Percentiles rank a stretch among this genome's conserved stretches.
Evolutionary conservation across 2,113 vertebrate species (phyloP).

Genomic region (Columba janthina): DNA sequence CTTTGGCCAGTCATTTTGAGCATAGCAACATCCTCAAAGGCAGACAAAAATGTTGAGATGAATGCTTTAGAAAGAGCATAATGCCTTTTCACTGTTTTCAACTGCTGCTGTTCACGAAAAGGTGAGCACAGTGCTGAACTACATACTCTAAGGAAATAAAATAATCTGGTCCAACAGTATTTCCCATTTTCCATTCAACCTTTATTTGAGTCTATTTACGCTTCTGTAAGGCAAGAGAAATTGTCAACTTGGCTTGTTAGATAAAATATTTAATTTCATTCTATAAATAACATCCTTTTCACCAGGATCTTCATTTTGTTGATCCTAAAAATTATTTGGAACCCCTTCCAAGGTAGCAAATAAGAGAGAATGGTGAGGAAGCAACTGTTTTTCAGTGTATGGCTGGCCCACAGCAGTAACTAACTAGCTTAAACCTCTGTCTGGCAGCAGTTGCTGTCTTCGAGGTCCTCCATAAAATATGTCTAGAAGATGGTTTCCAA

Average conservation of each 20-base stretch:
- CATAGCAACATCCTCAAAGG: background rate
- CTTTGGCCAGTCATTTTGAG: background rate
- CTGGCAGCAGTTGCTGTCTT: background rate
- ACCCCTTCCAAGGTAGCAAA: background rate
- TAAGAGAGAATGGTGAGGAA: background rate
- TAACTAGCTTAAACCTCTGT: background rate
- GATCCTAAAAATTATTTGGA: background rate
- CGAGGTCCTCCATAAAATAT: constrained; percentile 24
- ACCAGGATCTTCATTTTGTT: background rate
- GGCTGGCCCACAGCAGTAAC: background rate
- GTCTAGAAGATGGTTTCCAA: constrained; percentile 40
- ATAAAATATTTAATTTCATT: background rate
- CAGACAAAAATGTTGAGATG: background rate
- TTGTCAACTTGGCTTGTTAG: background rate
- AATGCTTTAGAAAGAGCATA: background rate
- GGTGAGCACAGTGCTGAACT: background rate
- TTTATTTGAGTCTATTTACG: background rate
- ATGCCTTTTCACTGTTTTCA: background rate
- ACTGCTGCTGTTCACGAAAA: background rate
- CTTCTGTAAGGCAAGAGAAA: background rate
- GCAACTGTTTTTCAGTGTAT: background rate
- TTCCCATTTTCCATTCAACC: background rate
- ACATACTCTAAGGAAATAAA: background rate
- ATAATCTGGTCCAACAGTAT: background rate
- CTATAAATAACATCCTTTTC: background rate